phyloP scores from a whole-genome alignment of 1,140 invertebrate species.

The Acromyrmex heyeri region DNA sequence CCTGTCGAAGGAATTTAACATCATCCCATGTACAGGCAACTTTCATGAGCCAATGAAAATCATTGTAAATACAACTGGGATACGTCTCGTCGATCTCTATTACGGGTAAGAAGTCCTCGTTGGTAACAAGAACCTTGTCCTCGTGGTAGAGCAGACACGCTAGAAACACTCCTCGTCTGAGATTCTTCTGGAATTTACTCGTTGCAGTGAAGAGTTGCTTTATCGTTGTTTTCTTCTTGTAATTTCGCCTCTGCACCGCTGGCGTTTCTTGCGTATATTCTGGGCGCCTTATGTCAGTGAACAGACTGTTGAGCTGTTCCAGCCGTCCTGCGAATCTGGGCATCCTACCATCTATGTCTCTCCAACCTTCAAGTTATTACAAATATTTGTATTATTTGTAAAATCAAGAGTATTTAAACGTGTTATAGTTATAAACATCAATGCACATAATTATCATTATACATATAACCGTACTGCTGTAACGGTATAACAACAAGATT shows the following conservation, averaged over 20 bases:
- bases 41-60: constrained; percentile 99
- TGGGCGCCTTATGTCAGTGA: constrained; percentile 90
- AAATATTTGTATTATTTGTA: not conserved
- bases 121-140: constrained; percentile 97
- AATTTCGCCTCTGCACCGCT: constrained; percentile 88
- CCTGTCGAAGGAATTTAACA: constrained; percentile 94
- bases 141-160: constrained; percentile 97
- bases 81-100: constrained; percentile 99
- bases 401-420: not conserved
- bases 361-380: constrained; percentile 89
- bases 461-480: not conserved
- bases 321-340: constrained; percentile 91
- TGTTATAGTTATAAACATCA: not conserved
- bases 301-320: constrained; percentile 91
- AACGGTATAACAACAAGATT: not conserved
- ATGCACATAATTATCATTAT: not conserved
- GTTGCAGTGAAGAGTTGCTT: constrained; percentile 97
- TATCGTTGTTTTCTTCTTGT: constrained; percentile 96
- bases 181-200: constrained; percentile 97
- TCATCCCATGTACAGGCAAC: constrained; percentile 98
- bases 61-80: constrained; percentile 95
- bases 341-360: constrained; percentile 91
- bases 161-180: constrained; percentile 96
- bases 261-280: constrained; percentile 88
- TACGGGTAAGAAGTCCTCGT: constrained; percentile 98